Percentiles rank a stretch among this genome's conserved stretches.
Evolutionary conservation across 2,113 vertebrate species (phyloP).

Genomic region (Peromyscus californicus): DNA sequence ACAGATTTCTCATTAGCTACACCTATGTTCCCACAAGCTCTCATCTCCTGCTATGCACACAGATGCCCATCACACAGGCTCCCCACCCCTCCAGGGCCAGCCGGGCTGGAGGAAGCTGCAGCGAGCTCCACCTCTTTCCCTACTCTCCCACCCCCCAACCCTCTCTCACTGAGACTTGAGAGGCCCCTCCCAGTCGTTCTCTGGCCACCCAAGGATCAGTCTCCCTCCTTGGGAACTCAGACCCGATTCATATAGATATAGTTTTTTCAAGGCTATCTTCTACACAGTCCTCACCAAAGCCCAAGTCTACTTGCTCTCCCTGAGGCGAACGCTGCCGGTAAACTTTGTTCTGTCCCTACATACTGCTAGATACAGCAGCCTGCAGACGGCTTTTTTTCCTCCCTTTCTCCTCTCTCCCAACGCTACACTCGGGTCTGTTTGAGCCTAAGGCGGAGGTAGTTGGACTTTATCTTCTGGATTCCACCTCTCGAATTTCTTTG

Average conservation of each 20-base stretch:
- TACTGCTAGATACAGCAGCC: background rate
- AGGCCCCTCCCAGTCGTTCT: background rate
- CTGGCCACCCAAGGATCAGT: background rate
- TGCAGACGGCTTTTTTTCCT: background rate
- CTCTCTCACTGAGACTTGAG: background rate
- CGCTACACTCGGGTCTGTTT: background rate
- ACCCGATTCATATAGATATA: background rate
- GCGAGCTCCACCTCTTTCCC: background rate
- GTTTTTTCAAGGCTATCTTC: background rate
- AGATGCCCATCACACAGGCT: background rate
- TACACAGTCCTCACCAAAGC: background rate
- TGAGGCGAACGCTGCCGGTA: fast-evolving
- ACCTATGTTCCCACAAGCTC: constrained; percentile 64
- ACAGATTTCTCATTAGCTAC: constrained; percentile 71
- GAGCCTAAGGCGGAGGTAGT: background rate
- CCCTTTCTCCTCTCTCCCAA: background rate
- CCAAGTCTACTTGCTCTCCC: background rate
- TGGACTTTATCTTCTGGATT: constrained; percentile 18
- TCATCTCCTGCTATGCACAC: constrained; percentile 51
- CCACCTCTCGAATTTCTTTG: constrained; percentile 59
- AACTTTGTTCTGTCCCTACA: background rate
- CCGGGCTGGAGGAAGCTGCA: background rate
- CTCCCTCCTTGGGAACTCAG: background rate
- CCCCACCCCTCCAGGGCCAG: background rate
- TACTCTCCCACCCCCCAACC: background rate